Evolutionary conservation across 2,797 vertebrate species (phyloP), one percentile per base, ranked within the genome.

Genomic region (Phaenicophaeus curvirostris): DNA sequence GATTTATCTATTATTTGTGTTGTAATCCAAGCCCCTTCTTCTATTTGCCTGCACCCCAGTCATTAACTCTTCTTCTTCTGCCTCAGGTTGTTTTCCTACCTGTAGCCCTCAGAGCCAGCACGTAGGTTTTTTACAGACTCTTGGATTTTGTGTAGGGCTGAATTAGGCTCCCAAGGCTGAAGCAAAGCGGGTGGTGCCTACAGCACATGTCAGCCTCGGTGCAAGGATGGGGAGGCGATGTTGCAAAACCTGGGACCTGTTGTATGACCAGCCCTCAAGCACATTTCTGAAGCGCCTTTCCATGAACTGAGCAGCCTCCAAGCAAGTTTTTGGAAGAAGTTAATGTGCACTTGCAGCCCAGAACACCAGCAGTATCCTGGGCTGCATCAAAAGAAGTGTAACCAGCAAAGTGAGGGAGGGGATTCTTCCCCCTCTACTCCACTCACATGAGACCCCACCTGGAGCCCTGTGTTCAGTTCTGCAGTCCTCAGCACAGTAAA

Each of bases 1-100:
- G 96, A 97, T 96, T 96, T 96, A 97, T 97, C 85, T 96, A 41
- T 90, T 93, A 91, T 95, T 91, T 97, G 82, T 57, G 15, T 67
- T 89, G 85, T 31, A 37, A 35, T 46, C 85, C 44, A 53, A 81
- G 65, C 41, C 87, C 87, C 77, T 95, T 73, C 67, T 65, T 19
- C 42, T 50, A 57, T 31, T 42, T 48, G 18, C 48, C 31, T 33
- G 46, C 58, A 72, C 28, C 82, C 61, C 39, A 16, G 5, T 13
- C 61, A 61, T 94, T 93, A 94, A 93, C 92, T 88, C 76, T 73
- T 89, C 86, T 88, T 66, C 89, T 30, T 87, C 91, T 73, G 33
- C 33, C 77, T 92, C 42, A 5, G 35, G n/a, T 23, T 83, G n/a
- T 62, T 93, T 92, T 39, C 62, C 54, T 27, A 65, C 69, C 65